Evolutionary conservation across 2,113 vertebrate species (phyloP), one percentile per base, ranked within the genome.

Genomic region (Toxotes chatareus): DNA sequence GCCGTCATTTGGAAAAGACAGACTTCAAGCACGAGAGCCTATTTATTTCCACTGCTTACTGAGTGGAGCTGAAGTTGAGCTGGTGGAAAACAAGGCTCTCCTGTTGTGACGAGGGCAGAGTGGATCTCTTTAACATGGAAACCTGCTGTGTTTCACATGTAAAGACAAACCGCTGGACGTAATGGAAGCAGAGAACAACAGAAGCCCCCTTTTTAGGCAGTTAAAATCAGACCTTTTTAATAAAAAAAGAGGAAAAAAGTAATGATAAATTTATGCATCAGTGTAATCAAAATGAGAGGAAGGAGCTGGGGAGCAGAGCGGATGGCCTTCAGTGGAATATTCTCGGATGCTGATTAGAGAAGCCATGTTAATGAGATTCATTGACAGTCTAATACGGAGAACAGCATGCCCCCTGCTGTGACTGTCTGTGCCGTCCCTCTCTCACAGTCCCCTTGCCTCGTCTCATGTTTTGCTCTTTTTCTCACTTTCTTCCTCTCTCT

Each of bases 331-430:
- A 88, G 86, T 85, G 84, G 87, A 85, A 93, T 91, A 90, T 92
- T 90, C 80, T 86, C 79, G 3, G 82, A 81, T 93, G 81, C 92
- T 93, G 92, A 95, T 94, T 92, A 94, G 88, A 79, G 87, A 87
- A 90, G 77, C 89, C 77, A 64, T 78, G 89, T 85, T 94, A 93
- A 94, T 95, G 91, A 94, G 92, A 94, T 93, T 91, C 93, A 90
- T 72, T 92, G 92, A 92, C 91, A 87, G 86, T 80, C 85, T 86
- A 85, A 90, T 93, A 73, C 31, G 69, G 86, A 84, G 87, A 90
- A 79, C 88, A 91, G 92, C 70, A 68, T 72, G 61, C 82, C 76
- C 85, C 92, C 91, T 79, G 84, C 90, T 92, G 90, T 27, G 80
- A 46, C 75, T 83, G 91, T 90, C 88, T 93, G 88, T 69, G 74